Conservation (phyloP, 2,888 invertebrate genomes). For the Parnassius orleans region DNA sequence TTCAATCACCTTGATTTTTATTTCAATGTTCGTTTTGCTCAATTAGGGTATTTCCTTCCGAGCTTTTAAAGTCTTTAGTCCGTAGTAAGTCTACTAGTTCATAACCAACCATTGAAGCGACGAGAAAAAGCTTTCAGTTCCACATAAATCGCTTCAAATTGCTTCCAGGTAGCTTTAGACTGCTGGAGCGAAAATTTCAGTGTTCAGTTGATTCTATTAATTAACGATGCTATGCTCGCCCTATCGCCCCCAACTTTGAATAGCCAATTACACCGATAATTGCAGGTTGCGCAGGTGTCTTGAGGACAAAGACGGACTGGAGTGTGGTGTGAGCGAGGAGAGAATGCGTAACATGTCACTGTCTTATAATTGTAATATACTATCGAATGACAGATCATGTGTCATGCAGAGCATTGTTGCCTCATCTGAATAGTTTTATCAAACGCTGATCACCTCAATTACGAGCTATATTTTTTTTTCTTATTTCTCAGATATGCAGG, state of each 20-base stretch:
- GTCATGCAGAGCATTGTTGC: too few species aligned
- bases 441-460: too few species aligned
- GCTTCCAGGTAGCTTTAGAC: constrained; percentile 45
- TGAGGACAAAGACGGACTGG: constrained; percentile 53
- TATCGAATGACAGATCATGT: not conserved
- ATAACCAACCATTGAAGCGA: constrained; percentile 37
- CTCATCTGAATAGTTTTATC: too few species aligned
- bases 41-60: constrained; percentile 27
- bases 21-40: constrained; percentile 13
- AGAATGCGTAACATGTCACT: constrained; percentile 12
- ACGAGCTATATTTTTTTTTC: too few species aligned
- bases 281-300: constrained; percentile 75
- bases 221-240: constrained; percentile 68
- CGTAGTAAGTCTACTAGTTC: constrained; percentile 35
- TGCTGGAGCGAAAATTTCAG: constrained; percentile 71
- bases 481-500: too few species aligned
- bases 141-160: constrained; percentile 49
- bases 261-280: constrained; percentile 79
- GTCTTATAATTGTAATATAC: not conserved
- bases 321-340: constrained; percentile 32
- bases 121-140: constrained; percentile 43
- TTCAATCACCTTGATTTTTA: constrained; percentile 10
- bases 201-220: constrained; percentile 76
- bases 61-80: constrained; percentile 16
- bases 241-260: constrained; percentile 70